Percentiles rank a stretch among this genome's conserved stretches.
Conservation (phyloP, 2,888 invertebrate species). For the Cheiracanthium punctorium region DNA sequence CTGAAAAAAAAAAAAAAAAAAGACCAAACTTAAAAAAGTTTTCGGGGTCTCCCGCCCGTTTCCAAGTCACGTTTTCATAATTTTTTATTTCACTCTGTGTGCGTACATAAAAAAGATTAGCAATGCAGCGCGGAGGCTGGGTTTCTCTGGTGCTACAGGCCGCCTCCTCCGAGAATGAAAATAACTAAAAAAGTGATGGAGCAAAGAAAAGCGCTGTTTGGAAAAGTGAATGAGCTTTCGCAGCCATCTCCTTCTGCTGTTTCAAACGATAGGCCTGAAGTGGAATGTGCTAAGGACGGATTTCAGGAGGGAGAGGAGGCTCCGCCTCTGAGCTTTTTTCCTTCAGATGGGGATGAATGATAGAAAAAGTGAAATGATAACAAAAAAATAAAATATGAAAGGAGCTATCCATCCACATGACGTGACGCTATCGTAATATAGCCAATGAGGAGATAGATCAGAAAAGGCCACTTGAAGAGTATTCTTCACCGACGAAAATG, state of each 20-base stretch:
- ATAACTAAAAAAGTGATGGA: too few relatives aligned
- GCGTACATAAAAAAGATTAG: slow-evolving; percentile 48
- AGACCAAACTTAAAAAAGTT: not conserved
- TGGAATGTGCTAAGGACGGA: not conserved
- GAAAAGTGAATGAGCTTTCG: slow-evolving; percentile 32
- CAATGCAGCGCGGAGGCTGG: slow-evolving; percentile 18
- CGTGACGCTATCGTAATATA: slow-evolving; percentile 43
- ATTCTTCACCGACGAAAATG: not conserved
- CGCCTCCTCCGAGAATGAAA: slow-evolving; percentile 9
- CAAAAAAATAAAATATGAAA: not conserved
- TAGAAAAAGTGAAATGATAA: slow-evolving; percentile 10
- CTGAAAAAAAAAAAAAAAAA: not conserved
- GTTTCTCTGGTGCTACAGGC: not conserved
- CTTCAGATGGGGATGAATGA: slow-evolving; percentile 43
- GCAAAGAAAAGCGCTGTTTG: not conserved
- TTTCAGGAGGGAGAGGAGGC: slow-evolving; percentile 13
- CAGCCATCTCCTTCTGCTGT: slow-evolving; percentile 28
- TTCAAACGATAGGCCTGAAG: not conserved
- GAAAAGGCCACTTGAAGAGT: not conserved
- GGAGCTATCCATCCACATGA: not conserved
- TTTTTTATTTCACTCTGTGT: slow-evolving; percentile 32
- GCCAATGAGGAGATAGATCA: slow-evolving; percentile 25
- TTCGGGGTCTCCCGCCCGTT: not conserved
- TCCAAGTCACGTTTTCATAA: slow-evolving; percentile 43
- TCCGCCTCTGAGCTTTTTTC: slow-evolving; percentile 34